Evolutionary conservation across 2,797 vertebrate genomes (phyloP), one percentile per base, ranked within the genome.

Genomic region (Netta rufina): DNA sequence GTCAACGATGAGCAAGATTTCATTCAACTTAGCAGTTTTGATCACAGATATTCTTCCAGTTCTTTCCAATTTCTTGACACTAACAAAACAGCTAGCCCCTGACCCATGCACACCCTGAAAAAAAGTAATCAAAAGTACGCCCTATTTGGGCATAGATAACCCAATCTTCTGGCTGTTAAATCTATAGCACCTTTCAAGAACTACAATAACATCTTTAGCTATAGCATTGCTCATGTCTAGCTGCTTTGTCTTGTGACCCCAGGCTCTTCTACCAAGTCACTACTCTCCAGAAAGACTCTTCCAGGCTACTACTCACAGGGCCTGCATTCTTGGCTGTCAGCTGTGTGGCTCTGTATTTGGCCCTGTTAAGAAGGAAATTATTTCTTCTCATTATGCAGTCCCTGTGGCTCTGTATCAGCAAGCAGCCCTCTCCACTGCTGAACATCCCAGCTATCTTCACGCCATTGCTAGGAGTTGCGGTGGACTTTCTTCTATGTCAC

Each of bases 261-360:
- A 0, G 0, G 3, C 14, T 43, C 24, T 28, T 32, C 4, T 21
- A 20, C 77, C 62, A 38, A 65, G 72, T 6, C 41, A 3, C 21
- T 7, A n/a, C n/a, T 53, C 11, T 53, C 28, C 66, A 67, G 32
- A 47, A 10, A 61, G 32, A 3, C 32, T 61, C 32, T 22, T 33
- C 60, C 30, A 3, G 1, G 3, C 19, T 2, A 20, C 15, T 2
- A 20, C 15, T 8, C 2, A 11, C 45, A 49, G 45, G 53, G n/a
- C 61, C n/a, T 2, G 4, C 2, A 0, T 12, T 3, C 67, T 32
- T 8, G 6, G 56, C 45, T 65, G 27, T 39, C 47, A 7, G 16
- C 21, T 2, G 2, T 4, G 0, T 1, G 8, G 11, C 28, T 76
- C 24, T 5, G 20, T 12, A 6, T 30, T 67, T 53, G 0, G 1